Percentiles rank a stretch among this genome's conserved stretches.
These are phyloP conservation scores for Torymus tubicola DNA, from an alignment of 2,888 invertebrate genomes.

Conservation along the genomic window DNA sequence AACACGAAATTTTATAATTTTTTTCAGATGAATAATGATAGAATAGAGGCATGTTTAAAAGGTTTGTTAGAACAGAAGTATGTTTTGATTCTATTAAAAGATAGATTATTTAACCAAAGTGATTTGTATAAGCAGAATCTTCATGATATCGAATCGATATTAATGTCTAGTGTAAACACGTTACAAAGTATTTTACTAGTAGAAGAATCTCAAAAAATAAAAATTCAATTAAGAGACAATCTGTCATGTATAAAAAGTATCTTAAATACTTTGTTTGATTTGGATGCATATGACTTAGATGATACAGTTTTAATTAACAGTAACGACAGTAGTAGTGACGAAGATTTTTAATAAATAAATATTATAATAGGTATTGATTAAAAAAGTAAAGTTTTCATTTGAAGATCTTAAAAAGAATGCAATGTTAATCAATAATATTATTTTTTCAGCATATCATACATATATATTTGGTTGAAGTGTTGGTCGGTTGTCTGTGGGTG, in stretches of 20 bases:
- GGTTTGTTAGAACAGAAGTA: not conserved
- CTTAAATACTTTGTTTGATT: constrained; percentile 2
- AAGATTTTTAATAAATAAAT: not conserved
- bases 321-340: not conserved
- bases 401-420: too few relatives aligned
- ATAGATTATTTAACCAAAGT: constrained; percentile 3
- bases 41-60: not conserved
- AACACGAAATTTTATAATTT: too few relatives aligned
- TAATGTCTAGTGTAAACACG: not conserved
- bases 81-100: not conserved
- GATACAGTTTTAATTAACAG: constrained; percentile 3
- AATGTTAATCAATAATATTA: not conserved
- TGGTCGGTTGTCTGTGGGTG: not conserved
- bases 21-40: too few relatives aligned
- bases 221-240: not conserved
- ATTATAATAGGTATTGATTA: too few relatives aligned
- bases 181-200: not conserved
- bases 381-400: too few relatives aligned
- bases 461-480: not conserved
- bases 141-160: not conserved
- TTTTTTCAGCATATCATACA: not conserved
- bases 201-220: not conserved
- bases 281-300: not conserved
- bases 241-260: constrained; percentile 2
- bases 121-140: not conserved